Evolutionary conservation across 2,888 invertebrate genomes (phyloP).

Genomic region (Conchocele bisecta): DNA sequence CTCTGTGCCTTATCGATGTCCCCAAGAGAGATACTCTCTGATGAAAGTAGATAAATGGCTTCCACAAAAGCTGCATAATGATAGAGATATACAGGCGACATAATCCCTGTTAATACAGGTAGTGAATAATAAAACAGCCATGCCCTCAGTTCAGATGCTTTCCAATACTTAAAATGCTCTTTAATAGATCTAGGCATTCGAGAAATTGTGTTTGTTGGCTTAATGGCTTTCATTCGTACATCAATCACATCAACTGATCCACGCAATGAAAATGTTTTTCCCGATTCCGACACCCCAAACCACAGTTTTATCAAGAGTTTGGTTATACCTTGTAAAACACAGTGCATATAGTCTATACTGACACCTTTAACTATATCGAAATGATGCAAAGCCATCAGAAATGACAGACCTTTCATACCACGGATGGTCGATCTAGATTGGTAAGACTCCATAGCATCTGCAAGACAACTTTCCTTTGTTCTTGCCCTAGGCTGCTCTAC

Average conservation of each 20-base stretch:
- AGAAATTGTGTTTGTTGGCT: slow-evolving; percentile 16
- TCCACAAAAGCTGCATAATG: slow-evolving; percentile 24
- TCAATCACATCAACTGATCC: slow-evolving; percentile 13
- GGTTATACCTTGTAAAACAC: slow-evolving; percentile 9
- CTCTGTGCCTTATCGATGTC: slow-evolving; percentile 7
- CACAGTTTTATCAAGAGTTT: slow-evolving; percentile 13
- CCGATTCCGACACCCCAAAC: not conserved
- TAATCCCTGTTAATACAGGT: slow-evolving; percentile 11
- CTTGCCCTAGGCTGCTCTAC: slow-evolving; percentile 3
- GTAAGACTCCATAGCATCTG: not conserved
- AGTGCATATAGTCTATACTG: slow-evolving; percentile 37
- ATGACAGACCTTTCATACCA: slow-evolving; percentile 30
- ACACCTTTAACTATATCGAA: slow-evolving; percentile 11
- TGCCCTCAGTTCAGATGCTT: slow-evolving; percentile 28
- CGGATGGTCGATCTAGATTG: not conserved
- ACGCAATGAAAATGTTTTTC: slow-evolving; percentile 10
- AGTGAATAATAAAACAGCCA: slow-evolving; percentile 29
- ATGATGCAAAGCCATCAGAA: slow-evolving; percentile 5
- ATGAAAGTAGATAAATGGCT: slow-evolving; percentile 19
- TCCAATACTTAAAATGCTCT: slow-evolving; percentile 36
- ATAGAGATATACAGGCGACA: slow-evolving; percentile 10
- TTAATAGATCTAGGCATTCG: slow-evolving; percentile 22
- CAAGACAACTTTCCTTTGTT: not conserved
- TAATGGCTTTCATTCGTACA: slow-evolving; percentile 5
- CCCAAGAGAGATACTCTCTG: slow-evolving; percentile 10